Conservation (phyloP, 2,797 vertebrate genomes). For the Pelodytes ibericus region DNA sequence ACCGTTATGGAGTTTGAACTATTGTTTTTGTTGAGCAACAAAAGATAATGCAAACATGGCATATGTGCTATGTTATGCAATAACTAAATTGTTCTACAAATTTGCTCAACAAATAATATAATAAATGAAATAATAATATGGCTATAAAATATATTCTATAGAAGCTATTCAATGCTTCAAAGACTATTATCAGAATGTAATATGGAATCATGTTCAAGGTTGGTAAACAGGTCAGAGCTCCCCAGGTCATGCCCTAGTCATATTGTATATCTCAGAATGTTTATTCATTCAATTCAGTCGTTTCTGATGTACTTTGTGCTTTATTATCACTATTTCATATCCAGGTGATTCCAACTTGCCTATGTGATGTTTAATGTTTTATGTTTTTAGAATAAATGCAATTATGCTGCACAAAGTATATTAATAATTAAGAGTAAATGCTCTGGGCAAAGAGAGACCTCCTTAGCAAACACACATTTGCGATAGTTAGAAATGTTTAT, state of each 20-base stretch:
- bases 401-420: too few species aligned
- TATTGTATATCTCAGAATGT: background rate
- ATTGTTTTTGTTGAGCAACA: too few species aligned
- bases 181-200: background rate
- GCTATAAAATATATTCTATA: background rate
- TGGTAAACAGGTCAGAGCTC: constrained; percentile 2
- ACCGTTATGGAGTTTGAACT: too few species aligned
- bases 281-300: background rate
- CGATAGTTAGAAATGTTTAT: too few species aligned
- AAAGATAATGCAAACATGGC: background rate
- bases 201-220: constrained; percentile 2
- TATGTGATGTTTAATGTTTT: too few species aligned
- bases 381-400: too few species aligned
- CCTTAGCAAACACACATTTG: too few species aligned
- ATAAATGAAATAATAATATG: background rate
- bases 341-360: background rate
- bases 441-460: too few species aligned
- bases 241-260: background rate
- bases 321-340: background rate
- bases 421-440: too few species aligned
- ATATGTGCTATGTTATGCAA: background rate
- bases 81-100: background rate
- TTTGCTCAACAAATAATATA: background rate
- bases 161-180: background rate
- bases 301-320: background rate